Conservation (phyloP, 2,113 vertebrate species). For the Condylura cristata region DNA sequence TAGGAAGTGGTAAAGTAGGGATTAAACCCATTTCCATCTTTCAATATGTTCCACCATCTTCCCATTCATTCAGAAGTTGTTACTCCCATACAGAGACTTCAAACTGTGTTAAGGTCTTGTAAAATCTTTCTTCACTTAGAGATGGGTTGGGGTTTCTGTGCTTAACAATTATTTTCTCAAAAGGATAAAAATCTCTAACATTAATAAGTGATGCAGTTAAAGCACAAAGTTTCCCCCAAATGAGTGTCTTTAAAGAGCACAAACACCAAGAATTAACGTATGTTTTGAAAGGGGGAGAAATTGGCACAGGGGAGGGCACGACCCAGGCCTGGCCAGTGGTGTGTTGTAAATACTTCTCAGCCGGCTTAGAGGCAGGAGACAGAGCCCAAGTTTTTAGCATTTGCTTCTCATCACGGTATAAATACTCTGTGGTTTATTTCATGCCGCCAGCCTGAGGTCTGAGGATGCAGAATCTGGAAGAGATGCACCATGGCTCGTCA, state of each 20-base stretch:
- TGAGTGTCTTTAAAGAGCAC: background rate
- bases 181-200: background rate
- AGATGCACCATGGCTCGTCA: background rate
- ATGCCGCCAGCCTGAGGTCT: background rate
- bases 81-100: background rate
- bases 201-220: background rate
- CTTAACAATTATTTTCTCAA: background rate
- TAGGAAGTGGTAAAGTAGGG: background rate
- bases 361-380: background rate
- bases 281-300: background rate
- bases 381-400: background rate
- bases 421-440: background rate
- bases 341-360: background rate
- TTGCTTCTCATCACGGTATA: background rate
- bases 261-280: background rate
- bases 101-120: background rate
- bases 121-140: background rate
- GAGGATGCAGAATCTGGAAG: background rate
- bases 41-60: background rate
- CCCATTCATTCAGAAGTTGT: background rate
- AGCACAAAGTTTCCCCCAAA: background rate
- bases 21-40: background rate
- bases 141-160: background rate
- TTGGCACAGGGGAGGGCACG: background rate
- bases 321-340: background rate